Evolutionary conservation across 2,797 vertebrate genomes (phyloP).

Genomic region (Calcarius lapponicus): DNA sequence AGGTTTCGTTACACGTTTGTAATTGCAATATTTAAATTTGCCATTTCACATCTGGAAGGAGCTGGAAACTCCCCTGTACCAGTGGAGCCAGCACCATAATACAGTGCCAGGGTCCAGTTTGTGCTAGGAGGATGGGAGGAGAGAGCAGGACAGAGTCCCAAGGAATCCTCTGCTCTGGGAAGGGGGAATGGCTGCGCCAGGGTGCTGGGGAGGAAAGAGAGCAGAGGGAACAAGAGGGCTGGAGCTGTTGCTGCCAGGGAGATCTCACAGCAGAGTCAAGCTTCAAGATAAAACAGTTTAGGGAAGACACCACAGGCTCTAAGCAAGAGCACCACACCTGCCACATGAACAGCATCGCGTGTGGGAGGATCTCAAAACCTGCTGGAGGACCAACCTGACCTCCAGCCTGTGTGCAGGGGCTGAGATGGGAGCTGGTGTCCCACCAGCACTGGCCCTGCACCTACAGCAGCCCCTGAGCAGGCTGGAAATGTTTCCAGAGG

Average conservation of each 20-base stretch:
- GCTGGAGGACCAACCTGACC: neutral
- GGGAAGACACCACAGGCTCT: neutral
- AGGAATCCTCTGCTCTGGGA: neutral
- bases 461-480: neutral
- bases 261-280: neutral
- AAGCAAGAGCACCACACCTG: fast-evolving
- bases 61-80: neutral
- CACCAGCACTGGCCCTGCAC: neutral
- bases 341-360: fast-evolving
- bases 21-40: constrained; percentile 72
- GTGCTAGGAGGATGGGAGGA: fast-evolving
- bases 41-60: constrained; percentile 56
- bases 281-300: neutral
- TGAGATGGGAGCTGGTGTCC: fast-evolving
- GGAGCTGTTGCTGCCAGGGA: neutral
- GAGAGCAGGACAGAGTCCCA: neutral
- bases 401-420: neutral
- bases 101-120: neutral
- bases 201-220: neutral
- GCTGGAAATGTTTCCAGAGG: neutral
- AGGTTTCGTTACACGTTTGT: constrained; percentile 67
- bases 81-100: neutral
- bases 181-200: neutral
- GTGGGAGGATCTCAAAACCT: neutral
- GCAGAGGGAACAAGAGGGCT: neutral